Evolutionary conservation across 2,113 vertebrate species (phyloP).

Genomic region (Atherinomorus stipes): DNA sequence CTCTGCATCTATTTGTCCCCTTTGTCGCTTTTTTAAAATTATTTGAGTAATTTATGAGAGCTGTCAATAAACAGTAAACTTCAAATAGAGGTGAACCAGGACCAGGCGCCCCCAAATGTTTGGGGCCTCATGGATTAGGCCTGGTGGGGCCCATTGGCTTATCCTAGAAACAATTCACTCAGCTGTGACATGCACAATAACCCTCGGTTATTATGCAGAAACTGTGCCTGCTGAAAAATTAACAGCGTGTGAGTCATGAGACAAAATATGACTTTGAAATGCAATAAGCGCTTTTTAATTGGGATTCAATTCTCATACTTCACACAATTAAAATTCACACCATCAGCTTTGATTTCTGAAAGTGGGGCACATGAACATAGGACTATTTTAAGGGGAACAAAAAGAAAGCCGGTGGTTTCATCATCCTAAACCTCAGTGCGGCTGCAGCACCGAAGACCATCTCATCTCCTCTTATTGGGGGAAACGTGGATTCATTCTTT

Average conservation of each 20-base stretch:
- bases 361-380: not conserved
- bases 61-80: no score
- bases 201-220: not conserved
- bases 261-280: not conserved
- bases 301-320: not conserved
- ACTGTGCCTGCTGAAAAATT: not conserved
- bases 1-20: no score
- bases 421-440: constrained; percentile 2
- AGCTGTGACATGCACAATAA: not conserved
- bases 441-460: constrained; percentile 8
- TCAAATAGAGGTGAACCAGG: not conserved
- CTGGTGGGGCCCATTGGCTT: no score
- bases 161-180: no score
- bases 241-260: not conserved
- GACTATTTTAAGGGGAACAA: not conserved
- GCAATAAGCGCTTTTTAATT: not conserved
- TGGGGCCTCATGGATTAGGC: no score
- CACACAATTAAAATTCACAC: not conserved
- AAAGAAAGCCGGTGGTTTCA: not conserved
- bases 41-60: no score
- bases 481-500: constrained; percentile 21
- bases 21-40: not conserved
- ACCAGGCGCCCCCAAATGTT: not conserved
- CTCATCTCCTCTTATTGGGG: constrained; percentile 4
- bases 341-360: not conserved